Percentiles rank a stretch among this genome's conserved stretches.
phyloP scores from a whole-genome alignment of 2,888 invertebrate genomes.

The Zhuqinia jingwanae region DNA sequence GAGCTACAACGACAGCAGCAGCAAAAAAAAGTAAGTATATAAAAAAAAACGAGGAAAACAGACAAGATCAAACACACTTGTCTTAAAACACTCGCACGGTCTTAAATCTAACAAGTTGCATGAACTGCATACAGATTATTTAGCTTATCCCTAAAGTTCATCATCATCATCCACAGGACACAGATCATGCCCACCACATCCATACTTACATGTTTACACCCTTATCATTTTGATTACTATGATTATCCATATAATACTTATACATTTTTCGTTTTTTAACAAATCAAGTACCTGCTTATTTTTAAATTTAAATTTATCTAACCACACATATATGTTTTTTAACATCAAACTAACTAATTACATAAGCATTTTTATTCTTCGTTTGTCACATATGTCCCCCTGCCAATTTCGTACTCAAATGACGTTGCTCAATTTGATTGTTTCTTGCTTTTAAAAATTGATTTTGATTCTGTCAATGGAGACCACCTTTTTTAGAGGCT shows the following conservation, averaged over 20 bases:
- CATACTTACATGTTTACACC: no score
- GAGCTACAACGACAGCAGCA: not conserved
- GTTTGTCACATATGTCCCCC: not conserved
- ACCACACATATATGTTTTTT: no score
- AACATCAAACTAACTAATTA: no score
- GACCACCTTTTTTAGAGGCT: no score
- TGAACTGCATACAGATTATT: slow-evolving; percentile 68
- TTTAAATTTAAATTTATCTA: no score
- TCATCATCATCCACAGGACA: not conserved
- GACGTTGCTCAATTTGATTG: not conserved
- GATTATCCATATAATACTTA: not conserved
- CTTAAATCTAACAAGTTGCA: slow-evolving; percentile 30
- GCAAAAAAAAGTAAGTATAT: no score
- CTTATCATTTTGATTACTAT: not conserved
- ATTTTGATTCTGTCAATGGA: not conserved
- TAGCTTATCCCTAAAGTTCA: slow-evolving; percentile 15
- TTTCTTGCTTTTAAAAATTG: not conserved
- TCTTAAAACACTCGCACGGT: slow-evolving; percentile 8
- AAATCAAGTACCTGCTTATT: no score
- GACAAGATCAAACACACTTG: slow-evolving; percentile 10
- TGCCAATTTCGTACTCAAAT: not conserved
- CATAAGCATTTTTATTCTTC: not conserved
- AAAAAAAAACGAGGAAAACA: no score
- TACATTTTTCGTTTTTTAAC: no score
- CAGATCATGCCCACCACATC: no score